These are phyloP conservation scores for Neofelis nebulosa DNA, from an alignment of 2,113 vertebrate genomes.

Conservation along the genomic window DNA sequence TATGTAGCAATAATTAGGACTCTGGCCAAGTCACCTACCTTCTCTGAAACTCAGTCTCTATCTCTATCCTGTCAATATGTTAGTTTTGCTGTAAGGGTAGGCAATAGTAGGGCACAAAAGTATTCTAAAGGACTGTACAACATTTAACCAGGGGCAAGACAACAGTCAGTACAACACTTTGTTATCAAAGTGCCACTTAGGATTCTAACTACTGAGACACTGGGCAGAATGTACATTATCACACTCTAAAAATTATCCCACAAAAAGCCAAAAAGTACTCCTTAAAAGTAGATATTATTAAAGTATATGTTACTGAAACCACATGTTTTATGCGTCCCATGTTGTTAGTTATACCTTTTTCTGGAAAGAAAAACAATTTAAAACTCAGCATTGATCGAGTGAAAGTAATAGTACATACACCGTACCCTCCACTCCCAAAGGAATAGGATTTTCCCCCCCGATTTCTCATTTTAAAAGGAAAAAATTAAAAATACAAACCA, in stretches of 20 bases:
- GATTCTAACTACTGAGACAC: background rate
- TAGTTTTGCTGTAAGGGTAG: background rate
- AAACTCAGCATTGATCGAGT: conserved; percentile 90
- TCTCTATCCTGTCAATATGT: background rate
- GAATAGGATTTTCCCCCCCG: conserved; percentile 83
- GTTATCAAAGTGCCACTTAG: background rate
- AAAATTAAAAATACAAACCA: conserved; percentile 92
- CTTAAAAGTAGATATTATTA: conserved; percentile 19
- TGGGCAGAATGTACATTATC: background rate
- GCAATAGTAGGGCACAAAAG: background rate
- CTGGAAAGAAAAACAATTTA: conserved; percentile 82
- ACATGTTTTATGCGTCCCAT: conserved; percentile 42
- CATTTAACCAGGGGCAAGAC: background rate
- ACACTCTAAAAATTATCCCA: conserved; percentile 16
- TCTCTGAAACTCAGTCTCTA: background rate
- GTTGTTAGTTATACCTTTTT: conserved; percentile 70
- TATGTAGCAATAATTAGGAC: background rate
- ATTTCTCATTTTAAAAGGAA: conserved; percentile 92
- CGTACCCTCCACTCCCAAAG: conserved; percentile 84
- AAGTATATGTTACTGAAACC: conserved; percentile 42
- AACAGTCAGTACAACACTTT: background rate
- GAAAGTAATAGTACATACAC: conserved; percentile 91
- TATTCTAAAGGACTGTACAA: background rate
- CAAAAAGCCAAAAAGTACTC: background rate
- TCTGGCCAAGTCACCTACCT: background rate